Evolutionary conservation across 2,797 vertebrate genomes (phyloP), one percentile per base, ranked within the genome.

Genomic region (Gambelia wislizenii): DNA sequence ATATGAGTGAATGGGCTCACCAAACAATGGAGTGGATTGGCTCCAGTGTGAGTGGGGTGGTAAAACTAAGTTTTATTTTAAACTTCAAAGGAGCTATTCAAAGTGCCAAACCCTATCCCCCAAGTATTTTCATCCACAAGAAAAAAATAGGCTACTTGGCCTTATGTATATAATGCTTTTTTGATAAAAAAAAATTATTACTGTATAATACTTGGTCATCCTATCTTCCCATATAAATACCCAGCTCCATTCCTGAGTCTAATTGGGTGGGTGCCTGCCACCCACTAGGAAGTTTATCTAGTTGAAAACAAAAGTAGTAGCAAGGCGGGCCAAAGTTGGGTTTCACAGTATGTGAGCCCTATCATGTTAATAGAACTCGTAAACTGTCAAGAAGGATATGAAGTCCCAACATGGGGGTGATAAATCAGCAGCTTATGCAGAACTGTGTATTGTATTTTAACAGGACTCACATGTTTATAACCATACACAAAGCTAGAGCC

Each of bases 361-460:
- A 61, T 59, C 92, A 94, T 86, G 91, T 72, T 72, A 69, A 87
- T 14, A 10, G 30, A 92, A 78, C 78, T 89, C 91, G 89, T 93
- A 92, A 89, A 7, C 87, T 88, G 61, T 78, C 90, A 91, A 88
- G 80, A 83, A 91, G 9, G 10, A 6, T 20, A 59, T 79, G 22
- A 81, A 30, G 36, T 54, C 33, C 16, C n/a, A 8, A 9, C 16
- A 70, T 52, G 39, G 42, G 86, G 49, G 90, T 79, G 5, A 33
- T 33, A 2, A 89, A 81, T 81, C 85, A 16, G 6, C 76, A 49
- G 5, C 13, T 52, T 25, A 39, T 47, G n/a, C 4, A 78, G 18
- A 91, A 59, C 83, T 89, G 85, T 8, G 76, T 39, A 52, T 42
- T 8, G 76, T 39, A 52, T 42, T 76, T 82, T 44, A 33, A 16